These are phyloP conservation scores for Tetanocera ferruginea DNA, from an alignment of 2,888 invertebrate species.

Conservation along the genomic window DNA sequence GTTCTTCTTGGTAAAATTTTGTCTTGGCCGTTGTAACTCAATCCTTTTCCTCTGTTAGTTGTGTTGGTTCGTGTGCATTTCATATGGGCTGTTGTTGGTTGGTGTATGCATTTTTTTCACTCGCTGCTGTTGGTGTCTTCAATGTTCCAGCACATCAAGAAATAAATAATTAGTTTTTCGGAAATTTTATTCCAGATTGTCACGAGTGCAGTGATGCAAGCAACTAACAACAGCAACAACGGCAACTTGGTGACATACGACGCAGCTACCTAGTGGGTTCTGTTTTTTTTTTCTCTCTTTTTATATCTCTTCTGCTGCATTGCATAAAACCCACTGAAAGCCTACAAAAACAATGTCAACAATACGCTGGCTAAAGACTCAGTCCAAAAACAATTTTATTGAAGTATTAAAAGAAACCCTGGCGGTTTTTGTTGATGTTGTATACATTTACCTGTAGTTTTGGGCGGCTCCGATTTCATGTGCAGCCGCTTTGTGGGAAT, in stretches of 20 bases:
- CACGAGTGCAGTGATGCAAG: constrained; percentile 41
- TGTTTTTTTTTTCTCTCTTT: too few relatives aligned
- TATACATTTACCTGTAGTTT: neutral
- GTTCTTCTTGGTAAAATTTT: neutral
- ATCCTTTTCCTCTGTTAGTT: neutral
- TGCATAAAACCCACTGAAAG: too few relatives aligned
- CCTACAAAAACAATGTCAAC: too few relatives aligned
- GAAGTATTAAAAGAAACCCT: neutral
- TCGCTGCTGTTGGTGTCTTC: neutral
- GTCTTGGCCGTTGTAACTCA: neutral
- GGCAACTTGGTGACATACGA: too few relatives aligned
- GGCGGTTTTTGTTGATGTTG: constrained; percentile 23
- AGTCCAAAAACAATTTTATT: too few relatives aligned
- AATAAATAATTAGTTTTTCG: constrained; percentile 29
- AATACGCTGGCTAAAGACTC: too few relatives aligned
- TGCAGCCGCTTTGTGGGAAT: constrained; percentile 18
- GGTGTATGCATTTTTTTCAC: neutral
- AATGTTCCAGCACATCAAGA: neutral
- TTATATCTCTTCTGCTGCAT: too few relatives aligned
- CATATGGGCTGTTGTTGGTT: neutral
- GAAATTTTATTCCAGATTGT: constrained; percentile 33
- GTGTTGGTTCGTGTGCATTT: neutral
- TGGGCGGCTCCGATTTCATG: constrained; percentile 2
- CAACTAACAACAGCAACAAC: constrained; percentile 29
- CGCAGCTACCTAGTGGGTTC: too few relatives aligned